A percentile compares a stretch with the other conserved stretches of the same genome.
Conservation (phyloP, 2,888 invertebrate genomes). For the Zaprionus obscuricornis region DNA sequence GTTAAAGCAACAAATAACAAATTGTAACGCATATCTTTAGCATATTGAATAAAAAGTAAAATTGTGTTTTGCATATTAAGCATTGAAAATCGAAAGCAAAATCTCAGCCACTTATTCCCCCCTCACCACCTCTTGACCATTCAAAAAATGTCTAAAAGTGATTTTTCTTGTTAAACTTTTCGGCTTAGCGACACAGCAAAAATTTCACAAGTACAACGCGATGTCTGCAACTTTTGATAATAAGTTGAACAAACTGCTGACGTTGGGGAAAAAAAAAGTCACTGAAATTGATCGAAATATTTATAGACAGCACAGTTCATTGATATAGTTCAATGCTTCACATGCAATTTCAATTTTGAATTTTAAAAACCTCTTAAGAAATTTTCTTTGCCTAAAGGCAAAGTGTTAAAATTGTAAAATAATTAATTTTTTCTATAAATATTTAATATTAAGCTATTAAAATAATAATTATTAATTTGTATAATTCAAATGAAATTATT, state of each 20-base stretch:
- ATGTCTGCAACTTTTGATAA: constrained; percentile 58
- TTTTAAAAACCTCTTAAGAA: background rate
- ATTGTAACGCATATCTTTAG: constrained; percentile 62
- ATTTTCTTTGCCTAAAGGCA: too few species aligned
- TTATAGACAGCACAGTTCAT: constrained; percentile 16
- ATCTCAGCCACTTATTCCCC: constrained; percentile 26
- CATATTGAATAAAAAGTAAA: constrained; percentile 71
- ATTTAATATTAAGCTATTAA: too few species aligned
- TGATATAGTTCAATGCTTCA: constrained; percentile 23
- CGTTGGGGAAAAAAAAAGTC: constrained; percentile 12
- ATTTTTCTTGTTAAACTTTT: constrained; percentile 73
- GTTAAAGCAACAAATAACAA: constrained; percentile 44
- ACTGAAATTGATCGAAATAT: constrained; percentile 46
- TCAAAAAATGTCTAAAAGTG: constrained; percentile 65
- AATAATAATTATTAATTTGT: too few species aligned
- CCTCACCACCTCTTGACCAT: background rate
- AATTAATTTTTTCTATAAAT: too few species aligned
- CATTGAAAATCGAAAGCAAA: constrained; percentile 65
- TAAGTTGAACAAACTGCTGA: constrained; percentile 32
- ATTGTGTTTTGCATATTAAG: constrained; percentile 75
- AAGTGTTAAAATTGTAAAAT: too few species aligned
- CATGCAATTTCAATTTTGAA: constrained; percentile 17
- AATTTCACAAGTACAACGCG: constrained; percentile 29
- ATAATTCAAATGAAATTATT: background rate
- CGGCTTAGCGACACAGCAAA: constrained; percentile 67